Evolutionary conservation across 2,797 vertebrate species (phyloP), one percentile per base, ranked within the genome.

Genomic region (Erethizon dorsatum): DNA sequence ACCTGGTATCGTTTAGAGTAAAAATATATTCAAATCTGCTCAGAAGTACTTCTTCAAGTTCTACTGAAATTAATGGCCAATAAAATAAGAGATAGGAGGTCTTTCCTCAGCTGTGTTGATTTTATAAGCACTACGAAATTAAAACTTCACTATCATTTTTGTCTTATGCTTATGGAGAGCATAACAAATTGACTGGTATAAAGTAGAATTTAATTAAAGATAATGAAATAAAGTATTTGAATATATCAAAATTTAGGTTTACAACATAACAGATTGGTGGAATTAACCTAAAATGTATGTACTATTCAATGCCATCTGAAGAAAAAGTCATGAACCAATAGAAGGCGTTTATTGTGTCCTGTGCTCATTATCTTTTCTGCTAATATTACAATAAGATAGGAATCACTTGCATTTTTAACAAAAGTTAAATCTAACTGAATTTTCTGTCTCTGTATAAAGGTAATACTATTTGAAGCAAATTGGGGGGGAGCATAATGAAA

Each of bases 121-220:
- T 87, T 96, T 85, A 54, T 88, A 95, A 84, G 50, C 9, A 78
- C 13, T 18, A 90, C 11, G 20, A 88, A 92, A 87, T 94, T 91
- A 96, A 97, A 96, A 94, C 4, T 78, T 52, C 33, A 78, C 2
- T 83, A 73, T 85, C 4, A 3, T 85, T 93, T 92, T 84, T 89
- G 77, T 63, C 50, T 95, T 83, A 79, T 83, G 52, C 45, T 84
- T 93, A 90, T 50, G 79, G 75, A 82, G 56, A 41, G 90, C 59
- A 83, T 88, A 79, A 95, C 59, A 97, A 96, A 93, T 56, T 82
- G 63, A 67, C n/a, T 82, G 37, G 82, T 71, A 94, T 73, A 94
- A 90, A 88, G 24, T 61, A 93, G 54, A 91, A 96, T 90, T 92
- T 95, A 95, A 93, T 93, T 90, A 79, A 97, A 95, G 41, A 85